A percentile compares a stretch with the other conserved stretches of the same genome.
Evolutionary conservation across 2,888 invertebrate species (phyloP).

Genomic region (Pyrrhosoma nymphula): DNA sequence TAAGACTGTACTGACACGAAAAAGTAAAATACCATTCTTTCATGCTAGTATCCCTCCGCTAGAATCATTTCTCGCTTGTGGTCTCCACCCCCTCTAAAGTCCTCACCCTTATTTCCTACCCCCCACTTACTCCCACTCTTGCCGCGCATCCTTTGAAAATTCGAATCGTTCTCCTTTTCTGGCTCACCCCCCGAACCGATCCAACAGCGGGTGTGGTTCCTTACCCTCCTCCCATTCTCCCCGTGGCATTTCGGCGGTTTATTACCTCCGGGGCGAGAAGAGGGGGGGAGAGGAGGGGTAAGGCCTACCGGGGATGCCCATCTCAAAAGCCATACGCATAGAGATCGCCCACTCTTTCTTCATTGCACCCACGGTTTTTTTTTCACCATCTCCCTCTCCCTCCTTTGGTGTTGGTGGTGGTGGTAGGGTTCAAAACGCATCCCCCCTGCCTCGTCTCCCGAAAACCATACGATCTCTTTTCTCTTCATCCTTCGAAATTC

Average conservation of each 20-base stretch:
- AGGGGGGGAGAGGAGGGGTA: not conserved
- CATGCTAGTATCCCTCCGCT: not conserved
- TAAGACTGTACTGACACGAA: no score
- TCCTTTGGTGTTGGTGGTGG: not conserved
- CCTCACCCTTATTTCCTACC: not conserved
- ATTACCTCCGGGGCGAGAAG: not conserved
- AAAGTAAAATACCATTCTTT: not conserved
- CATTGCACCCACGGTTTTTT: not conserved
- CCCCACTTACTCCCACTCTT: not conserved
- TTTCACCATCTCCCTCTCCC: no score
- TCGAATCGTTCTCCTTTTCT: not conserved
- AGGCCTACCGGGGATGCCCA: not conserved
- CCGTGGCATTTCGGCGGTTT: not conserved
- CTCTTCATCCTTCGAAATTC: not conserved
- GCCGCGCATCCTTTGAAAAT: not conserved
- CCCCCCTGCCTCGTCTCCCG: not conserved
- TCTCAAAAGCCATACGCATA: constrained; percentile 39
- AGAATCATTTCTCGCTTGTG: not conserved
- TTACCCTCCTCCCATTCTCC: constrained; percentile 9
- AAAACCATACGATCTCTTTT: not conserved
- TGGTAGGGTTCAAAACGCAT: not conserved
- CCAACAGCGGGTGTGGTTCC: not conserved
- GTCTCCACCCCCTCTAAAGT: not conserved
- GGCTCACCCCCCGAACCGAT: not conserved
- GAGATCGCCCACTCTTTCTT: not conserved